Evolutionary conservation across 2,113 vertebrate species (phyloP).

Genomic region (Oryzias melastigma): DNA sequence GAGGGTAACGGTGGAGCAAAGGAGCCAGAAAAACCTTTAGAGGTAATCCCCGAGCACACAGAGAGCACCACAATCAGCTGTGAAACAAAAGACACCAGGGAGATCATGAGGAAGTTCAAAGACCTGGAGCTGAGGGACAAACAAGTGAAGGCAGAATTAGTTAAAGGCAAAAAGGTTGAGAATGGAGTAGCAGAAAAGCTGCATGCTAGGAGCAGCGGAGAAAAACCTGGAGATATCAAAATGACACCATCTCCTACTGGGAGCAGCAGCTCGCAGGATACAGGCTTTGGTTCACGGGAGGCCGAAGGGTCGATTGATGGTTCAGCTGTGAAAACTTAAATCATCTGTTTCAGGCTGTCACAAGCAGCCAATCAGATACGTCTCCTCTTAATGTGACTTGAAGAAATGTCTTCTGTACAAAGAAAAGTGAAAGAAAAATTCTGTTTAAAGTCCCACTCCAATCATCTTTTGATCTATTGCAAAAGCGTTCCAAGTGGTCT

Average conservation of each 20-base stretch:
- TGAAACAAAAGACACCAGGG: slow-evolving; percentile 21
- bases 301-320: slow-evolving; percentile 38
- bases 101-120: slow-evolving; percentile 16
- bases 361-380: no score
- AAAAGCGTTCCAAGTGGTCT: no score
- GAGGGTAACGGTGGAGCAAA: neutral
- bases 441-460: no score
- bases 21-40: slow-evolving; percentile 6
- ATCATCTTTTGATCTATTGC: no score
- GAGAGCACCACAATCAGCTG: neutral
- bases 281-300: slow-evolving; percentile 74
- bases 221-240: slow-evolving; percentile 29
- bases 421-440: no score
- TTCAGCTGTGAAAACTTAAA: neutral
- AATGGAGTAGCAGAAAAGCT: neutral
- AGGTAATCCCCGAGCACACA: neutral
- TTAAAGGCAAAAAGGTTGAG: slow-evolving; percentile 28
- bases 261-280: slow-evolving; percentile 74
- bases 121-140: slow-evolving; percentile 47
- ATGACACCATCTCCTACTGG: slow-evolving; percentile 60
- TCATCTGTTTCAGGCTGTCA: no score
- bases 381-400: no score
- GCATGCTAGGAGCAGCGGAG: slow-evolving; percentile 6
- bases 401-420: no score
- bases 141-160: slow-evolving; percentile 22